Base-by-base conservation (phyloP, 2,797 vertebrate genomes). In the Helostoma temminkii region DNA sequence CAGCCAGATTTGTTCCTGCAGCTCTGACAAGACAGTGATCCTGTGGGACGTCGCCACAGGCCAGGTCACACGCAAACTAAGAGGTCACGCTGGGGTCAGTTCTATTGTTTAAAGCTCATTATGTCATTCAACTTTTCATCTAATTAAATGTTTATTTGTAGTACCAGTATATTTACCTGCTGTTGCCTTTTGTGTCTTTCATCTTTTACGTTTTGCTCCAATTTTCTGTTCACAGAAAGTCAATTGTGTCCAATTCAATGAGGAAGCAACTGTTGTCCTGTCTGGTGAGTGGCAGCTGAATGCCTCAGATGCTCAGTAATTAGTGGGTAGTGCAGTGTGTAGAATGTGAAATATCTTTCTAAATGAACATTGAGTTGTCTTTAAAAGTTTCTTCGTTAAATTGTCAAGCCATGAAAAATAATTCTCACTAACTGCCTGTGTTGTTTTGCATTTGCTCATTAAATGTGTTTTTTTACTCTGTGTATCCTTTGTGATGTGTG, bases 201-300 rank as follows among this genome's bases (percentile, higher is more conserved):
- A 9, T 7, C 16, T 19, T 24, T 2, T 4, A 42, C 14, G 8
- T 48, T 1, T 50, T 6, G 22, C 6, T 56, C 0, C 2, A 45
- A 39, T 28, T 1, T 54, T 55, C 1, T 9, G 28, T 41, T 43
- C 34, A 1, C 82, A 98, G 97, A 97, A 95, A 78, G 96, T 98
- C 47, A 97, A 96, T 85, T 98, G 96, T 1, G 95, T 99, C 37
- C 95, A 95, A 78, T 99, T 99, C 84, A 99, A 98, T 1, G 96
- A 97, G 74, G 97, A 98, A 75, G 95, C 95, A 25, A 97, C 95
- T 0, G 87, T 98, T 37, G 96, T 97, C 3, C 72, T 99, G 18
- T 99, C 97, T 0, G 97, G 97, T 98, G 72, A 92, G 93, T 55
- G 4, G 14, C 2, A 10, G 9, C 28, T 18, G 46, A 59, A 48